These are phyloP conservation scores for Prionailurus bengalensis DNA, from an alignment of 2,113 vertebrate species.

Conservation along the genomic window DNA sequence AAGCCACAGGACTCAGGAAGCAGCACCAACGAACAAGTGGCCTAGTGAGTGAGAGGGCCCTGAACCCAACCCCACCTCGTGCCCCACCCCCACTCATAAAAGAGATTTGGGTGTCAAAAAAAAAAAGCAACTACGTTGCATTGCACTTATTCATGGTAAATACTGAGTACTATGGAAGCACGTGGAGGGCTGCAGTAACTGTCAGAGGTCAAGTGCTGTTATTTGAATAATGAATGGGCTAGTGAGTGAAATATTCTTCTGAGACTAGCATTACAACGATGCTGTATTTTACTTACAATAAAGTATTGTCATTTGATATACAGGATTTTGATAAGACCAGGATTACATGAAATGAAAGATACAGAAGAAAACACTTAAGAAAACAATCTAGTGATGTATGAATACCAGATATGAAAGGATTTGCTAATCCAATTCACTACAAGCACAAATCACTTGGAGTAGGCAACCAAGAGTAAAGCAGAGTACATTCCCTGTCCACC, in stretches of 20 bases:
- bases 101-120: slow-evolving; percentile 65
- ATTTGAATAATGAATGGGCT: neutral
- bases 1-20: slow-evolving; percentile 95
- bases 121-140: neutral
- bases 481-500: neutral
- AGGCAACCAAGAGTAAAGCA: neutral
- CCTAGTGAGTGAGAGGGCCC: slow-evolving; percentile 93
- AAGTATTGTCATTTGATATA: neutral
- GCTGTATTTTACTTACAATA: neutral
- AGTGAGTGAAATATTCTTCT: neutral
- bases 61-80: neutral
- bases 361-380: neutral
- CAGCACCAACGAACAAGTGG: slow-evolving; percentile 93
- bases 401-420: neutral
- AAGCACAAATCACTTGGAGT: neutral
- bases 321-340: neutral
- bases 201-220: neutral
- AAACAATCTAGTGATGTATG: neutral
- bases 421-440: neutral
- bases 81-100: slow-evolving; percentile 54
- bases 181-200: neutral
- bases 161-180: neutral
- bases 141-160: neutral
- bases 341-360: neutral
- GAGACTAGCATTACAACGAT: neutral